Percentiles rank a stretch among this genome's conserved stretches.
Evolutionary conservation across 2,113 vertebrate genomes (phyloP).

Genomic region (Hemiprocne comata): DNA sequence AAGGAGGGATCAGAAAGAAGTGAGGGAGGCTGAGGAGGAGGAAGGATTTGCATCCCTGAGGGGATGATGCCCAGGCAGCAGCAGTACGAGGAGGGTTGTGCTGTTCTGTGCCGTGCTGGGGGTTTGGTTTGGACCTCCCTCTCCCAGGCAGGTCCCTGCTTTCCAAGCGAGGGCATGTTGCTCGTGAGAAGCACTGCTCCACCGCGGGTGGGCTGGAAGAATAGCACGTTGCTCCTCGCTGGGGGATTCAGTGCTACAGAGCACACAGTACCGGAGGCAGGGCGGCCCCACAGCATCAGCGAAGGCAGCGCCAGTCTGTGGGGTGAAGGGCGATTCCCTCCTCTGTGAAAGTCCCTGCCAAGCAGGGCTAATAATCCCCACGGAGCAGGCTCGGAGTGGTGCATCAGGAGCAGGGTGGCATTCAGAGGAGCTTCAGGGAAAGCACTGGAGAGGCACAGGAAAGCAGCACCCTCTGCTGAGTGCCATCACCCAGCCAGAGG

Average conservation of each 20-base stretch:
- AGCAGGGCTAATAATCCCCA: neutral
- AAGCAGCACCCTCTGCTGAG: neutral
- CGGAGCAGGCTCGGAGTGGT: accelerated
- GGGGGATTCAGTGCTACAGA: neutral
- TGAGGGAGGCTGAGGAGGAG: accelerated
- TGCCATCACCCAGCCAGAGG: neutral
- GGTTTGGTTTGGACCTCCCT: neutral
- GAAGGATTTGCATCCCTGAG: neutral
- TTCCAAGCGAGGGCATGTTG: neutral
- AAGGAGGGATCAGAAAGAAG: neutral
- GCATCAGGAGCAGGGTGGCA: neutral
- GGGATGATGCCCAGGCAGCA: neutral
- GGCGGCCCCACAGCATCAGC: neutral
- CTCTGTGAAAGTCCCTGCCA: neutral
- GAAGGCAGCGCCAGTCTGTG: accelerated
- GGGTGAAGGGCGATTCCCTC: neutral
- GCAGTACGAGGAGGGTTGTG: neutral
- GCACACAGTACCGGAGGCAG: neutral
- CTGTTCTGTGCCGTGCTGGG: neutral
- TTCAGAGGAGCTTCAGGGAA: neutral
- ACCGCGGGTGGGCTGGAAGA: neutral
- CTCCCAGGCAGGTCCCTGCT: neutral
- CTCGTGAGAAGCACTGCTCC: neutral
- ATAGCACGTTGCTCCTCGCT: neutral
- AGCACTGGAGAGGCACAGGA: accelerated